Base-by-base conservation (phyloP, 2,113 vertebrate genomes). In the Sturnira hondurensis region DNA sequence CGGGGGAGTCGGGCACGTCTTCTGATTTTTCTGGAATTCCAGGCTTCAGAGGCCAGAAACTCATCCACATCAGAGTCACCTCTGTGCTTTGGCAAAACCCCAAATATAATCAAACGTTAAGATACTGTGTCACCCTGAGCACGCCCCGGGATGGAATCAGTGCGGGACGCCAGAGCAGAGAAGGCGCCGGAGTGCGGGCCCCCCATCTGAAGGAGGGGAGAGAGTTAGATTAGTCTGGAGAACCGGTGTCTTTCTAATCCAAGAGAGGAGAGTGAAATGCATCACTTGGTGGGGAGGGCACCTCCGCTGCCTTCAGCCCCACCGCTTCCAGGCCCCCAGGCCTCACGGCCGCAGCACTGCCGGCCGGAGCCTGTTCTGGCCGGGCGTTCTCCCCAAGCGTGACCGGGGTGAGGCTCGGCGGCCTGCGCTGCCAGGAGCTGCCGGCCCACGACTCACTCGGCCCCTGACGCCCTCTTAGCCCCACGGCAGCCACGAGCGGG, bases 221-320 rank as follows among this genome's bases (percentile, higher is more conserved):
- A 7, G 38, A 38, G 4, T 17, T 2, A 26, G 38, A 20, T 16
- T 26, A 9, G n/a, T 19, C 38, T 45, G 63, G 38, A 93, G 86
- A 80, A 26, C 28, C 20, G 45, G 26, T 20, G 2, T 3, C 45
- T 63, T n/a, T 8, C 12, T 31, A 28, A 4, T 20, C 41, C 47
- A 1, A 1, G 28, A 71, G 68, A 56, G 13, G 71, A 63, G 70
- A 65, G 36, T 10, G 1, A 26, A 47, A 20, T 2, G 5, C 1
- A 28, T 84, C 52, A 2, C 54, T 5, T 0, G 1, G 28, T 28
- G 13, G 1, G 1, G 5, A 68, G 70, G 36, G 12, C 28, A 11
- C 26, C 9, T 3, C 33, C 0, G 0, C 70, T 7, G 28, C 63
- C 28, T 4, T 33, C 12, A 1, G 33, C 2, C 5, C 10, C 3